Percentiles rank a stretch among this genome's conserved stretches.
phyloP scores from a whole-genome alignment of 2,888 invertebrate species.

The Pachycephus smyrnensis region DNA sequence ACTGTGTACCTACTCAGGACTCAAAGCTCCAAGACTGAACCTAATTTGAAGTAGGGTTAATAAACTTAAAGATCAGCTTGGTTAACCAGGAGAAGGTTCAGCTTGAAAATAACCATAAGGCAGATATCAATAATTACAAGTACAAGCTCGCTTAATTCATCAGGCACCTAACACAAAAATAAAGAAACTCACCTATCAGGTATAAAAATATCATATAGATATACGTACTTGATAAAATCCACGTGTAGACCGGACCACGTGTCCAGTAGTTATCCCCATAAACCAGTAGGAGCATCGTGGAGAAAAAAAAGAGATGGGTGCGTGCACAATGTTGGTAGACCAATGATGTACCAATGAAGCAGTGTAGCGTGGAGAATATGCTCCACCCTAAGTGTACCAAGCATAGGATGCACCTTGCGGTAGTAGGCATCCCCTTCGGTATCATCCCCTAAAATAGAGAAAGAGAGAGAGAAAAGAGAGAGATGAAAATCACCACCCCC shows the following conservation, averaged over 20 bases:
- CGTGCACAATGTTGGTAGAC: background rate
- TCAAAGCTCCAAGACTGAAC: background rate
- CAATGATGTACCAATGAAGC: background rate
- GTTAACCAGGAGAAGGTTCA: background rate
- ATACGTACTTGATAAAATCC: background rate
- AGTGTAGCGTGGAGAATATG: background rate
- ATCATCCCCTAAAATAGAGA: conserved; percentile 11
- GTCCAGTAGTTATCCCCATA: background rate
- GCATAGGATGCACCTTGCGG: conserved; percentile 41
- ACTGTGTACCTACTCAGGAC: background rate
- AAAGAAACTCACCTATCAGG: background rate
- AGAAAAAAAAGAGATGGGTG: background rate
- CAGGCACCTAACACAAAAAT: background rate
- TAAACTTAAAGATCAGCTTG: background rate
- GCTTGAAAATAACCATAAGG: background rate
- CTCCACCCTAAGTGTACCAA: background rate
- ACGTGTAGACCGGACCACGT: background rate
- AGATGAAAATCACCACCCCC: conserved; percentile 7
- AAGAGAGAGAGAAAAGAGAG: background rate
- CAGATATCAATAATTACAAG: background rate
- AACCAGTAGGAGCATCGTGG: background rate
- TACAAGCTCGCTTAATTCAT: background rate
- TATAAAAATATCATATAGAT: background rate
- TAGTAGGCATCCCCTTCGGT: conserved; percentile 27
- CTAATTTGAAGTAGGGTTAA: background rate